Evolutionary conservation across 2,113 vertebrate genomes (phyloP), one percentile per base, ranked within the genome.

Genomic region (Tupaia chinensis): DNA sequence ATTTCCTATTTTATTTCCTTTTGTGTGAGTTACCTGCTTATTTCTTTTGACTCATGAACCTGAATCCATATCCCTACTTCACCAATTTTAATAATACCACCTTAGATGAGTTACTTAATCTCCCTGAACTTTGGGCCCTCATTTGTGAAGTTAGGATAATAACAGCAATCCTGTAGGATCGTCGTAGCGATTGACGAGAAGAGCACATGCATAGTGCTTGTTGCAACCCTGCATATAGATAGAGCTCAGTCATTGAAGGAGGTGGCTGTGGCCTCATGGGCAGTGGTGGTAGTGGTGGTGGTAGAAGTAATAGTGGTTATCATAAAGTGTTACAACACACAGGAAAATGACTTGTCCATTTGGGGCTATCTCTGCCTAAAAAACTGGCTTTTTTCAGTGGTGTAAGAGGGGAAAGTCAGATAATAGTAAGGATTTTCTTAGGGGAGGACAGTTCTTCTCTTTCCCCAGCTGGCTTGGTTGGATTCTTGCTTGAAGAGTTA

Each of bases 361-460:
- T 83, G 44, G 44, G 44, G 44, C 17, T 54, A 82, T 82, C 74
- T 94, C 65, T 86, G 44, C 72, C 56, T 29, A 73, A 60, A 66
- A 95, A 73, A 54, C 20, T 58, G 60, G 15, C 44, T 92, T 72
- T 68, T 25, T 54, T 56, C 70, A 34, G 44, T 34, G 32, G 23
- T 61, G 27, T 44, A 53, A 86, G 60, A 91, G 32, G 9, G 56
- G 7, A 56, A 80, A 70, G 34, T 80, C 56, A 63, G 70, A 60
- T 32, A 80, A 91, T 34, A n/a, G 27, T 29, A 74, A 95, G 82
- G 16, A 82, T 85, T 83, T 81, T 94, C 79, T 87, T 58, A 73
- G 17, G 15, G 66, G 56, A 70, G 79, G 68, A 68, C 44, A 66
- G n/a, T 65, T 60, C 65, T 73, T 83, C 82, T 72, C 20, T 23